phyloP scores from a whole-genome alignment of 2,797 vertebrate genomes.

The Pelodytes ibericus region DNA sequence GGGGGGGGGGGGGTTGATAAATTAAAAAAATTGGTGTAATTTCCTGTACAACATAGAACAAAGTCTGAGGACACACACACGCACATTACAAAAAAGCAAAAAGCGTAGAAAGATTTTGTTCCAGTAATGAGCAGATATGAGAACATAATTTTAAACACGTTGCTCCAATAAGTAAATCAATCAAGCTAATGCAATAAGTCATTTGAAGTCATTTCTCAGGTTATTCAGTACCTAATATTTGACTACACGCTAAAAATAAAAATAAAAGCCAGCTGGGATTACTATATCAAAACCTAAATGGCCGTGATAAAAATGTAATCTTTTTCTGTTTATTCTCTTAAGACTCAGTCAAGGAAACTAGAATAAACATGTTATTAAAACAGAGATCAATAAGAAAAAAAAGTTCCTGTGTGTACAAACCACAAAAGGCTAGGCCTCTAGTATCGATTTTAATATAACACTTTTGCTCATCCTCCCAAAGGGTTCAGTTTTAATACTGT shows the following conservation, averaged over 20 bases:
- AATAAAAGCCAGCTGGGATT: slow-evolving; percentile 49
- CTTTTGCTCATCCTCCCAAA: slow-evolving; percentile 69
- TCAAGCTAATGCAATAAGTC: neutral
- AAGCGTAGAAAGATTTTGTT: too few relatives aligned
- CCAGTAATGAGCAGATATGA: neutral
- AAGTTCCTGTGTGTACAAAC: slow-evolving; percentile 70
- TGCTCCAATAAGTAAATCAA: neutral
- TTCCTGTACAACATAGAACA: too few relatives aligned
- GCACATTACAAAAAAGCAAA: too few relatives aligned
- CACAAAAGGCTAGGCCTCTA: slow-evolving; percentile 70
- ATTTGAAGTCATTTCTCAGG: neutral
- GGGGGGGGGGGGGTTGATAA: too few relatives aligned
- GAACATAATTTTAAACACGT: neutral
- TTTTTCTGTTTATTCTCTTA: slow-evolving; percentile 60
- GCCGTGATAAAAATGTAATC: slow-evolving; percentile 58
- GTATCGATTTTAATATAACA: slow-evolving; percentile 73
- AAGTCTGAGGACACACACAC: too few relatives aligned
- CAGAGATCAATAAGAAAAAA: slow-evolving; percentile 68
- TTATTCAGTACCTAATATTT: slow-evolving; percentile 1
- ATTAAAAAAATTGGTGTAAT: too few relatives aligned
- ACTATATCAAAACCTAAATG: slow-evolving; percentile 56
- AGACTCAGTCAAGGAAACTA: slow-evolving; percentile 66
- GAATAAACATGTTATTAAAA: slow-evolving; percentile 77
- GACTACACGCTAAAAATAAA: neutral
- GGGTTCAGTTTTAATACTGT: slow-evolving; percentile 69